Evolutionary conservation across 1,140 invertebrate genomes (phyloP).

Genomic region (Scaptomyza graminum): DNA sequence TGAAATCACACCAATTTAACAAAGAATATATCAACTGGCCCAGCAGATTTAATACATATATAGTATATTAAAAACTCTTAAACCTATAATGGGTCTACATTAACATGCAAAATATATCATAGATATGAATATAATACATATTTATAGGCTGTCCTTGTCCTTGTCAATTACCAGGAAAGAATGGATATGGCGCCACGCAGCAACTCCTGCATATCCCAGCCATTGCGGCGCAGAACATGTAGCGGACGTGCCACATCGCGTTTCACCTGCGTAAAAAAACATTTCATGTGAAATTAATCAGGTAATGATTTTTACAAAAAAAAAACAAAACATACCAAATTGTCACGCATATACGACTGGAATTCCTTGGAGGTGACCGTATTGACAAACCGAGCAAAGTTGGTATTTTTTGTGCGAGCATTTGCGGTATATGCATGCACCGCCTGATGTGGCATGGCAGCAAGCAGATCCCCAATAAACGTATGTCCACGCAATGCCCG

Average conservation of each 20-base stretch:
- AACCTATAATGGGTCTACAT: conserved; percentile 16
- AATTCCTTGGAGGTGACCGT: conserved; percentile 44
- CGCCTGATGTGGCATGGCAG: conserved; percentile 40
- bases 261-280: conserved; percentile 40
- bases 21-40: background rate
- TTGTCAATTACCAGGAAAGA: conserved; percentile 49
- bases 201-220: conserved; percentile 56
- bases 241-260: conserved; percentile 45
- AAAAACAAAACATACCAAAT: conserved; percentile 41
- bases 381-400: conserved; percentile 50
- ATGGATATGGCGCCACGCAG: conserved; percentile 44
- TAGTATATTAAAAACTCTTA: background rate
- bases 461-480: conserved; percentile 53
- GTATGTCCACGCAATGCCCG: conserved; percentile 38
- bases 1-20: too few species aligned
- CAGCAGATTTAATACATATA: background rate
- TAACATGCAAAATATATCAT: background rate
- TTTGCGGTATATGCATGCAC: conserved; percentile 33
- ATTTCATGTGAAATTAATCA: background rate
- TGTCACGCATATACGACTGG: conserved; percentile 44
- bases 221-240: conserved; percentile 47
- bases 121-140: background rate
- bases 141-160: background rate
- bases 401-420: background rate
- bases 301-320: too few species aligned